Evolutionary conservation across 2,888 invertebrate species (phyloP), one percentile per base, ranked within the genome.

Genomic region (Eulithis testata): DNA sequence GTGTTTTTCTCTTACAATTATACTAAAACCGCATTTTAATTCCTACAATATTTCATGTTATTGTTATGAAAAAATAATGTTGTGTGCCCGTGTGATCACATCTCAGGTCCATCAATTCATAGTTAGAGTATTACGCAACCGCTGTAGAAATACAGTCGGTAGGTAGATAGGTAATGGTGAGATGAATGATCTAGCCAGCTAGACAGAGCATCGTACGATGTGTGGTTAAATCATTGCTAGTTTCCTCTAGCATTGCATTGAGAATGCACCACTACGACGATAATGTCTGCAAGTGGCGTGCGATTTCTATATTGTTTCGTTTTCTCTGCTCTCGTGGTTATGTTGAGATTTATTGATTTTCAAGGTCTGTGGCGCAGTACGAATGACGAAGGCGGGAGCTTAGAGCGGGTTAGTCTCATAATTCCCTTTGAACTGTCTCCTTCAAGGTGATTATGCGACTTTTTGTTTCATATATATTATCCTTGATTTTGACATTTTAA

Each of bases 301-400:
- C 54, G 61, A 61, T 61, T 65, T 65, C 65, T 49, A 61, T 44
- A 21, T 40, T 49, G 49, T 53, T 53, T 43, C 43, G 44, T 61
- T 49, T 53, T 43, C 57, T 9, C 50, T 2, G 50, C 56, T 50
- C 6, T 40, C 9, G 40, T 49, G 37, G 11, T 9, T 3, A 5
- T 40, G 40, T 27, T n/a, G 2, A 8, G 36, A 11, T 50, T 27
- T 21, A 11, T 49, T 27, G 8, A 44, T 11, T 63, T 40, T 64
- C 54, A 64, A 49, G 63, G 58, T 43, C 40, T 8, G 31, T n/a
- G 3, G 12, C n/a, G 8, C 9, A 49, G 11, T 12, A 44, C 12
- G 45, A 12, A 27, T 27, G 0, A 27, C 21, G 27, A 44, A 8
- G 5, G 43, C 21, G 44, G 11, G 43, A 27, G 49, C 36, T 37